A percentile compares a stretch with the other conserved stretches of the same genome.
Conservation (phyloP, 1,140 invertebrate genomes). For the Aricia agestis region DNA sequence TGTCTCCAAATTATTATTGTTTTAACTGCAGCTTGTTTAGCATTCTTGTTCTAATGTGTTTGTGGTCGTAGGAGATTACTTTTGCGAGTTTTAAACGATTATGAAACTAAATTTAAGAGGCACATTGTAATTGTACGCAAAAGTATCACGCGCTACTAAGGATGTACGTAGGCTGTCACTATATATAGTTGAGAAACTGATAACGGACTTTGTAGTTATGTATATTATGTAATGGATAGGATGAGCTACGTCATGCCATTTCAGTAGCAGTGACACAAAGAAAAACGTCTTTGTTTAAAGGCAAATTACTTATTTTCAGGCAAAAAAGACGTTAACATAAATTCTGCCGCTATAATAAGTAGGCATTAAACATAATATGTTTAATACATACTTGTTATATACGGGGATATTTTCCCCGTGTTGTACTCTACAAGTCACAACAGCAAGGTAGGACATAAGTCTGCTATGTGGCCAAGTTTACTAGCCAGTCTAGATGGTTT, state of each 20-base stretch:
- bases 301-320: background rate
- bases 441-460: too few species aligned
- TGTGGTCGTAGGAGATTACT: background rate
- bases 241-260: background rate
- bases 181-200: constrained; percentile 5
- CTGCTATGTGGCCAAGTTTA: too few species aligned
- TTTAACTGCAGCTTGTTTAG: background rate
- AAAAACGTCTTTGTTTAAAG: background rate
- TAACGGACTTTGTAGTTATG: constrained; percentile 7
- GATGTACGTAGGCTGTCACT: constrained; percentile 28
- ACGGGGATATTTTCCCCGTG: too few species aligned
- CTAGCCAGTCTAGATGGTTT: too few species aligned
- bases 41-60: background rate
- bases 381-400: too few species aligned
- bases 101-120: background rate
- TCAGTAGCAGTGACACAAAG: background rate
- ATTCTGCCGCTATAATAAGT: too few species aligned
- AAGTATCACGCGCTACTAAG: constrained; percentile 48
- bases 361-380: too few species aligned
- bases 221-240: background rate
- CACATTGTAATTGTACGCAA: constrained; percentile 1
- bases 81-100: background rate
- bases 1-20: background rate
- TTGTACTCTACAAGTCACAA: too few species aligned
- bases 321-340: too few species aligned